phyloP scores from a whole-genome alignment of 2,888 invertebrate genomes.

The Cephus sareptanus region DNA sequence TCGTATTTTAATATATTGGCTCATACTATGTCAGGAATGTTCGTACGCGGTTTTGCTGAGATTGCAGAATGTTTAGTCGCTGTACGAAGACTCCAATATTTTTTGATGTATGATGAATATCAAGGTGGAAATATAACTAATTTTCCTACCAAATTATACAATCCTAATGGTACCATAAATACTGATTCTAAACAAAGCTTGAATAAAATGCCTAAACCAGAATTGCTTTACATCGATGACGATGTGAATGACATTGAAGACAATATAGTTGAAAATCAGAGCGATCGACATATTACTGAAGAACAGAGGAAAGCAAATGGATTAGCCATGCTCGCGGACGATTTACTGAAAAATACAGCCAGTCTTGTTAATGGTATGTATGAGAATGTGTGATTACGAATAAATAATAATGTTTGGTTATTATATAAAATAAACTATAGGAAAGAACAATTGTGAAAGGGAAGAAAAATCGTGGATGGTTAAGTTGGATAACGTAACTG shows the following conservation, averaged over 20 bases:
- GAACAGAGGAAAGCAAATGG: conserved; percentile 56
- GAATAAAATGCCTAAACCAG: conserved; percentile 39
- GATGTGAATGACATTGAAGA: conserved; percentile 34
- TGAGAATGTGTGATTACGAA: background rate
- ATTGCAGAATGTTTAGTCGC: conserved; percentile 70
- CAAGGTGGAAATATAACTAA: conserved; percentile 25
- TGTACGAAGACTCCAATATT: conserved; percentile 64
- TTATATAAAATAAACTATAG: conserved; percentile 15
- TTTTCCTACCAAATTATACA: conserved; percentile 11
- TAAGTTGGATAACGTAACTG: conserved; percentile 55
- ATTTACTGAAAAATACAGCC: conserved; percentile 42
- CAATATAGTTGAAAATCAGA: conserved; percentile 50
- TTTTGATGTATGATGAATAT: conserved; percentile 64
- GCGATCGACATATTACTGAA: conserved; percentile 24
- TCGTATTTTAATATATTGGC: conserved; percentile 70
- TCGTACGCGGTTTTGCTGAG: conserved; percentile 70
- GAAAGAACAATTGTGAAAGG: conserved; percentile 18
- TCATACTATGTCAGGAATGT: conserved; percentile 71
- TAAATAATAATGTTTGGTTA: background rate
- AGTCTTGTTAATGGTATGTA: conserved; percentile 31
- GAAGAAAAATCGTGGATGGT: conserved; percentile 35
- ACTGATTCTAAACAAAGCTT: conserved; percentile 36
- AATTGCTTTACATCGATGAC: conserved; percentile 56
- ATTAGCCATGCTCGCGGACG: conserved; percentile 53
- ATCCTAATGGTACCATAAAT: conserved; percentile 36